Evolutionary conservation across 2,888 invertebrate genomes (phyloP).

Genomic region (Parnassius mnemosyne): DNA sequence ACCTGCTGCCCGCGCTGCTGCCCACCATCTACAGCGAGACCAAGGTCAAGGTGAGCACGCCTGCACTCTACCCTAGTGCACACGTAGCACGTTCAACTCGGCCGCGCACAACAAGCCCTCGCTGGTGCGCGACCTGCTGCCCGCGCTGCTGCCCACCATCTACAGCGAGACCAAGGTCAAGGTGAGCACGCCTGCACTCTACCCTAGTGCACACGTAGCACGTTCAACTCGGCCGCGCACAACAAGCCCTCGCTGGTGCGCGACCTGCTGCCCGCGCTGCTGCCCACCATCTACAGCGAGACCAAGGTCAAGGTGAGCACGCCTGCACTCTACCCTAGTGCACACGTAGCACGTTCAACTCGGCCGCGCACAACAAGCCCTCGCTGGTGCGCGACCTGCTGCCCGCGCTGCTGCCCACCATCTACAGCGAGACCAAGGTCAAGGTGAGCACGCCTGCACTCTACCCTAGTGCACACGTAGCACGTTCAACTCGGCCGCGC

Average conservation of each 20-base stretch:
- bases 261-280: constrained; percentile 91
- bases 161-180: constrained; percentile 98
- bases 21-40: constrained; percentile 98
- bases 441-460: constrained; percentile 80
- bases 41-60: constrained; percentile 88
- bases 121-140: constrained; percentile 93
- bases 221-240: constrained; percentile 99
- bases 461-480: no score
- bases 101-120: constrained; percentile 99
- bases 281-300: constrained; percentile 97
- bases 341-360: constrained; percentile 88
- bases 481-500: constrained; percentile 98
- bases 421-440: constrained; percentile 97
- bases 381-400: constrained; percentile 95
- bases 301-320: constrained; percentile 92
- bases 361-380: constrained; percentile 99
- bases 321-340: no score
- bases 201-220: constrained; percentile 44
- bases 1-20: constrained; percentile 91
- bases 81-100: constrained; percentile 91
- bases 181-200: constrained; percentile 66
- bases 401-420: constrained; percentile 92
- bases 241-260: constrained; percentile 98
- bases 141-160: constrained; percentile 93
- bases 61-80: no score